A percentile compares a stretch with the other conserved stretches of the same genome.
Conservation (phyloP, 1,140 invertebrate species). For the Drosophila sucinea region DNA sequence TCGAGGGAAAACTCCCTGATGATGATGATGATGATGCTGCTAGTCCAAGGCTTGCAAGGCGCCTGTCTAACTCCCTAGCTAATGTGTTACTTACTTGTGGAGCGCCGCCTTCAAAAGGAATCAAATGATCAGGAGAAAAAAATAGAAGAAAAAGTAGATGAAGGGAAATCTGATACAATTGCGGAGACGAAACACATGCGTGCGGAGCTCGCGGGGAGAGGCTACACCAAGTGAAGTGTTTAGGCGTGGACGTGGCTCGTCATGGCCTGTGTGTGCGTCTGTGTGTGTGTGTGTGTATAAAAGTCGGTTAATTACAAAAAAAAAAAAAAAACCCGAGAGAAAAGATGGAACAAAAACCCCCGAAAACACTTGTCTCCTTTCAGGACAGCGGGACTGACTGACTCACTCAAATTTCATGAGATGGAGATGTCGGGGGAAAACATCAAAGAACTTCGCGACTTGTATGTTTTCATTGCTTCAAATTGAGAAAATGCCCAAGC, state of each 20-base stretch:
- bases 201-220: background rate
- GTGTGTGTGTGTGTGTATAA: conserved; percentile 58
- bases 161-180: conserved; percentile 54
- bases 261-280: conserved; percentile 8
- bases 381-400: conserved; percentile 34
- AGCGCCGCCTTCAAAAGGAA: conserved; percentile 17
- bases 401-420: conserved; percentile 69
- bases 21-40: background rate
- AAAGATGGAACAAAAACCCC: conserved; percentile 3
- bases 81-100: conserved; percentile 51
- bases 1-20: conserved; percentile 34
- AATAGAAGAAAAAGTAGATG: background rate
- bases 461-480: conserved; percentile 64
- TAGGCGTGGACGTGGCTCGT: conserved; percentile 62
- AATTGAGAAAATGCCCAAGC: conserved; percentile 59
- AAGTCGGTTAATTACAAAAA: conserved; percentile 80
- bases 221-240: conserved; percentile 55
- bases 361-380: conserved; percentile 32
- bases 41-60: conserved; percentile 31
- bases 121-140: background rate
- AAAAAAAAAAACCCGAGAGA: conserved; percentile 14
- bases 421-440: conserved; percentile 27
- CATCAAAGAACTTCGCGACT: conserved; percentile 55
- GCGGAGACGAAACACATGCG: conserved; percentile 67
- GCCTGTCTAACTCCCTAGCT: conserved; percentile 50